These are phyloP conservation scores for Marmota flaviventris DNA, from an alignment of 2,113 vertebrate species.

Conservation along the genomic window DNA sequence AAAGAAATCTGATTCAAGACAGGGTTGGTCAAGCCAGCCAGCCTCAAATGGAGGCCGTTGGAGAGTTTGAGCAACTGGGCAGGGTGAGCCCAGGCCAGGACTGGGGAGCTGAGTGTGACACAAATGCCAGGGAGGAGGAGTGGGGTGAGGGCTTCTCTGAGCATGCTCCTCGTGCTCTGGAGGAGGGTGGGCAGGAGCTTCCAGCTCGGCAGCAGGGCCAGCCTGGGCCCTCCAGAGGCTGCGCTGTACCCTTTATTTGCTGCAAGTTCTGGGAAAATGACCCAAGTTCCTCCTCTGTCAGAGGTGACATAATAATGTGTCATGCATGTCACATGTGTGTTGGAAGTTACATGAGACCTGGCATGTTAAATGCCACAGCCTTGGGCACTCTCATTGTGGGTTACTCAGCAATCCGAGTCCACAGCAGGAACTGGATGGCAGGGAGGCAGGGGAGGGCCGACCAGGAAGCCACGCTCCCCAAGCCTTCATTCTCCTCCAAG, in stretches of 20 bases:
- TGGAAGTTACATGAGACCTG: neutral
- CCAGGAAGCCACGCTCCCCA: neutral
- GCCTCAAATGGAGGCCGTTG: too few species aligned
- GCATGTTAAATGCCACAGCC: too few species aligned
- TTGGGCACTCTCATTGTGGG: rapidly evolving
- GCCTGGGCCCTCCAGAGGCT: neutral
- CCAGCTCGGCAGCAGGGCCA: rapidly evolving
- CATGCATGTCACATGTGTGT: rapidly evolving
- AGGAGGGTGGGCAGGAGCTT: neutral
- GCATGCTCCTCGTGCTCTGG: rapidly evolving
- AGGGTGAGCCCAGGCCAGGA: neutral
- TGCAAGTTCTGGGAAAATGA: neutral
- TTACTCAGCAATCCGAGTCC: neutral
- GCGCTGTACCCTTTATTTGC: neutral
- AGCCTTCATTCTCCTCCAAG: rapidly evolving
- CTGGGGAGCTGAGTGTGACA: neutral
- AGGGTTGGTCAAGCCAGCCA: neutral
- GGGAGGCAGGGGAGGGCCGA: neutral
- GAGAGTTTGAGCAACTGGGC: neutral
- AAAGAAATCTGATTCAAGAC: neutral
- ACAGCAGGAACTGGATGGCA: neutral
- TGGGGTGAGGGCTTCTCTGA: rapidly evolving
- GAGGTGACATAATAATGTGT: rapidly evolving
- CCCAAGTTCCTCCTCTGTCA: neutral
- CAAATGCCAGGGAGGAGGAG: neutral